Conservation (phyloP, 53 echinoderm and acorn worm species). For the Henricia sp. region DNA sequence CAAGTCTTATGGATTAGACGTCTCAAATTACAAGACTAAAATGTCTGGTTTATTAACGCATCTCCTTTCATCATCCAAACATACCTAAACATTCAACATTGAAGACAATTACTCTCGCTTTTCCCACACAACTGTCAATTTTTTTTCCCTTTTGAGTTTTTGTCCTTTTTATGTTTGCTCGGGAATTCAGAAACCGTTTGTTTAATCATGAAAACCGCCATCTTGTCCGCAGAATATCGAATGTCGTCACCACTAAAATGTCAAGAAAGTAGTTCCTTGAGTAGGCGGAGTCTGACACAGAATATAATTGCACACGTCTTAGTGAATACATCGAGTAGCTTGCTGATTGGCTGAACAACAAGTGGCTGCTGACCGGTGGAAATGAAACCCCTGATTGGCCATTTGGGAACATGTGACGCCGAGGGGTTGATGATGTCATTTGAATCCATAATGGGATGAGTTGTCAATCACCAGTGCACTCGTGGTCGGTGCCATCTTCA, state of each 20-base stretch:
- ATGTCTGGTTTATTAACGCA: no score
- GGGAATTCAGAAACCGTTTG: constrained; percentile 2
- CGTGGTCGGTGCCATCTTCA: constrained; percentile 7
- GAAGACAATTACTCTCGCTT: no score
- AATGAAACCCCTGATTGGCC: constrained; percentile 13
- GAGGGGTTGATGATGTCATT: constrained; percentile 15
- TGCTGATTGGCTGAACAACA: constrained; percentile 45
- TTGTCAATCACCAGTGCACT: not conserved
- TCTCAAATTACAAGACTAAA: no score
- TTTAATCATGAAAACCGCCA: constrained; percentile 35
- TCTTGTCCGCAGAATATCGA: constrained; percentile 26
- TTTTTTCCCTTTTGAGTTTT: no score
- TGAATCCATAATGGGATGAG: constrained; percentile 22
- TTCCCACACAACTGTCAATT: no score
- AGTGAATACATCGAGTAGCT: not conserved
- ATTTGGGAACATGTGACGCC: not conserved
- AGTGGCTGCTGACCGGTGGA: constrained; percentile 9
- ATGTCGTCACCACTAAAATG: constrained; percentile 49
- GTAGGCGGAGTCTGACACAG: constrained; percentile 17
- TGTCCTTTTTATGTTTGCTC: not conserved
- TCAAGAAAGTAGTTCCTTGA: constrained; percentile 60
- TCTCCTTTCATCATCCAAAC: no score
- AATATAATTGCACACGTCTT: not conserved
- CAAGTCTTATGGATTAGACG: no score
- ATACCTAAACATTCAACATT: no score